Conservation (phyloP, 1,140 invertebrate genomes). For the Achroia grisella region DNA sequence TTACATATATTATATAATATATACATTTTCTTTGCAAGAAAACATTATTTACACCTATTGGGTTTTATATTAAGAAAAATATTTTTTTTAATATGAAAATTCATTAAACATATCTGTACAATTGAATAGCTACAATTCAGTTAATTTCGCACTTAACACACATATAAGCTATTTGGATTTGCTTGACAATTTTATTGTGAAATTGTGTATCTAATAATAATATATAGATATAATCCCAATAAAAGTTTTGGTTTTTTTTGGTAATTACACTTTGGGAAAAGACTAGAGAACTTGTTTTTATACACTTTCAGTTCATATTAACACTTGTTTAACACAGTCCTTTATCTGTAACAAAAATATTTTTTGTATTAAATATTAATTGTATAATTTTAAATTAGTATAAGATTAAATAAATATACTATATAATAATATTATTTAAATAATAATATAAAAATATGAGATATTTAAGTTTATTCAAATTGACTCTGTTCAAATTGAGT, state of each 20-base stretch:
- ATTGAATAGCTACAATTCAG: slow-evolving; percentile 23
- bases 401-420: no score
- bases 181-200: slow-evolving; percentile 10
- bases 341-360: no score
- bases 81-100: slow-evolving; percentile 34
- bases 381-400: no score
- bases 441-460: neutral
- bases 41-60: slow-evolving; percentile 30
- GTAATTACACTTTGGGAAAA: slow-evolving; percentile 16
- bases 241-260: neutral
- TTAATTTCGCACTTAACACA: slow-evolving; percentile 13
- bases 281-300: slow-evolving; percentile 17
- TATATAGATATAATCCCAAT: neutral
- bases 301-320: neutral
- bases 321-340: no score
- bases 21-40: slow-evolving; percentile 22
- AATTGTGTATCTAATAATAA: neutral
- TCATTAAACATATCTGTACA: slow-evolving; percentile 34
- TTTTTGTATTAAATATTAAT: no score
- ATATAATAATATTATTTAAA: neutral
- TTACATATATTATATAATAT: slow-evolving; percentile 12
- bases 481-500: no score
- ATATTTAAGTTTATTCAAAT: no score
- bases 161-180: slow-evolving; percentile 19
- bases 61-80: slow-evolving; percentile 37